phyloP scores from a whole-genome alignment of 2,888 invertebrate species.

The Pocota personata region DNA sequence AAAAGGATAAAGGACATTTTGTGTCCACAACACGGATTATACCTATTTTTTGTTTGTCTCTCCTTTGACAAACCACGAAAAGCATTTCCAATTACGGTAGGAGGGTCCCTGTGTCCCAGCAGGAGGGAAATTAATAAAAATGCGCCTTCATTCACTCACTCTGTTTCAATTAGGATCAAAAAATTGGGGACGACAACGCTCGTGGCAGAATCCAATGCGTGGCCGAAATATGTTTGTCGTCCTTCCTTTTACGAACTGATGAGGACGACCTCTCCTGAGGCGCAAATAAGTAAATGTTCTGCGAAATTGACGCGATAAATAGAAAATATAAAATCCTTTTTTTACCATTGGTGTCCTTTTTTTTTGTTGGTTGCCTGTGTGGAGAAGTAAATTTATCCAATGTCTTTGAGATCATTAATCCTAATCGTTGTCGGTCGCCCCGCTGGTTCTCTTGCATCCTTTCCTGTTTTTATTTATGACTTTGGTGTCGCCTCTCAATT shows the following conservation, averaged over 20 bases:
- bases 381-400: slow-evolving; percentile 57
- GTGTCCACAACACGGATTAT: slow-evolving; percentile 48
- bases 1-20: slow-evolving; percentile 52
- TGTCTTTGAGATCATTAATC: slow-evolving; percentile 74
- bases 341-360: slow-evolving; percentile 41
- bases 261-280: slow-evolving; percentile 55
- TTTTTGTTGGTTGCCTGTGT: neutral
- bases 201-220: slow-evolving; percentile 27
- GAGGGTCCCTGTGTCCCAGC: slow-evolving; percentile 27
- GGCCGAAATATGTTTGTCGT: slow-evolving; percentile 43
- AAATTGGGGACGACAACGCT: slow-evolving; percentile 34
- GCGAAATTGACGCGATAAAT: slow-evolving; percentile 73
- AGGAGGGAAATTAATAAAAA: slow-evolving; percentile 62
- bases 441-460: slow-evolving; percentile 36
- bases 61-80: slow-evolving; percentile 31
- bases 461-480: slow-evolving; percentile 68
- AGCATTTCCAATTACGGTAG: slow-evolving; percentile 62
- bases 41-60: slow-evolving; percentile 7
- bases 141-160: slow-evolving; percentile 65
- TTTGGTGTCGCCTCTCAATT: slow-evolving; percentile 73
- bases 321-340: slow-evolving; percentile 23
- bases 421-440: slow-evolving; percentile 69
- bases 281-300: slow-evolving; percentile 72
- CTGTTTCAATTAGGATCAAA: slow-evolving; percentile 71
- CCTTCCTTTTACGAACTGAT: slow-evolving; percentile 17